A percentile compares a stretch with the other conserved stretches of the same genome.
Evolutionary conservation across 92 coral and sea anemone genomes (phyloP).

Genomic region (Muricea muricata): DNA sequence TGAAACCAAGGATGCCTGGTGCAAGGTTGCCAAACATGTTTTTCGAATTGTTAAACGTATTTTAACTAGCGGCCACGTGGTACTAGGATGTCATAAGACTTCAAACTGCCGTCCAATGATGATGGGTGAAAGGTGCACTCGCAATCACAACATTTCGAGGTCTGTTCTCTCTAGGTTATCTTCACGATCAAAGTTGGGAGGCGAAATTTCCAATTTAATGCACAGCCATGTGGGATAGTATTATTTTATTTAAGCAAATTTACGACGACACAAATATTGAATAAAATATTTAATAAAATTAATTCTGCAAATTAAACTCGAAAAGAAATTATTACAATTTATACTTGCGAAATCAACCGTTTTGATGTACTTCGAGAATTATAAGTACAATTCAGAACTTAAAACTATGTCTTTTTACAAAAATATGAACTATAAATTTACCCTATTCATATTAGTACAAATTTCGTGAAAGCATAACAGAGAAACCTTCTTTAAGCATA

Average conservation of each 20-base stretch:
- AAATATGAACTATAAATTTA: background rate
- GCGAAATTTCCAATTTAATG: too few species aligned
- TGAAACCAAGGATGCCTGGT: constrained; percentile 1
- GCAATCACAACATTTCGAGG: background rate
- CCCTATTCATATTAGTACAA: background rate
- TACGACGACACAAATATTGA: background rate
- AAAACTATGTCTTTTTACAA: constrained; percentile 15
- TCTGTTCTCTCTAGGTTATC: background rate
- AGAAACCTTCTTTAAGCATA: background rate
- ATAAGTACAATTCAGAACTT: background rate
- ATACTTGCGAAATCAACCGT: constrained; percentile 22
- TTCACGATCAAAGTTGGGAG: too few species aligned
- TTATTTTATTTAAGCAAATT: background rate
- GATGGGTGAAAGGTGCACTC: too few species aligned
- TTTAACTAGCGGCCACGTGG: too few species aligned
- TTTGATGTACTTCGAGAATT: background rate
- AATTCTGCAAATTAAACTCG: background rate
- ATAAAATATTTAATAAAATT: constrained; percentile 2
- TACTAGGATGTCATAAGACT: background rate
- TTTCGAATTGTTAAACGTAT: background rate
- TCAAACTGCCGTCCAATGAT: background rate
- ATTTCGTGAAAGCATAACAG: constrained; percentile 12
- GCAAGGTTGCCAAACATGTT: background rate
- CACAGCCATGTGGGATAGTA: background rate
- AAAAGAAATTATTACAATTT: background rate